Base-by-base conservation (phyloP, 2,113 vertebrate species). In the Oryzias woworae region DNA sequence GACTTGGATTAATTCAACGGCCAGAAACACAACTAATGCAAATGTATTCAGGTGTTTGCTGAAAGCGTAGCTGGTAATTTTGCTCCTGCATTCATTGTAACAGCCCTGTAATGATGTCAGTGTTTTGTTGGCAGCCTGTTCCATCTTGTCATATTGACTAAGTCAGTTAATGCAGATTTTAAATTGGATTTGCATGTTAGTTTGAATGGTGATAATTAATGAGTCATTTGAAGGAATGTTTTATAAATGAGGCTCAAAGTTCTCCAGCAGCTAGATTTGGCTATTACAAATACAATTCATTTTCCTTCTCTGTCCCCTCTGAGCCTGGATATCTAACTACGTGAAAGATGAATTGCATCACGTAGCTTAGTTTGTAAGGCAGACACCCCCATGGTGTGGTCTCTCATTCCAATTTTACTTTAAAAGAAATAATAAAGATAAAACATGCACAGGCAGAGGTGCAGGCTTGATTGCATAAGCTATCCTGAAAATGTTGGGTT, bases 111-210 rank as follows among this genome's bases (percentile, higher is more conserved):
- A 52, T 23, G 3, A 43, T 24, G 5, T 28, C 16, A 18, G 53
- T 44, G 45, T 65, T 46, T 64, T 31, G 20, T 24, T 23, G 47
- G n/a, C 24, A 14, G 20, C 46, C 16, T n/a, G 49, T 51, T 26
- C 28, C 26, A 18, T 36, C 58, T 12, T 50, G 18, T 24, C 53
- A 13, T 42, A 51, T 5, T 46, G 43, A 13, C 36, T 16, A 26
- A 57, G 57, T 23, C 45, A 31, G 17, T 22, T 43, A 20, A 28
- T 62, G 26, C 22, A 24, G 22, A 36, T 54, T 24, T 20, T 41
- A 51, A 46, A 46, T 70, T 49, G 45, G 17, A 55, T 65, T 51
- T 55, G 42, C 16, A 20, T 58, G 17, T 56, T 51, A 7, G 45
- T 51, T 17, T 31, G 31, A 16, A 14, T 23, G 1, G 14, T 49